These are phyloP conservation scores for Corythaeola cristata DNA, from an alignment of 2,113 vertebrate species.

Conservation along the genomic window DNA sequence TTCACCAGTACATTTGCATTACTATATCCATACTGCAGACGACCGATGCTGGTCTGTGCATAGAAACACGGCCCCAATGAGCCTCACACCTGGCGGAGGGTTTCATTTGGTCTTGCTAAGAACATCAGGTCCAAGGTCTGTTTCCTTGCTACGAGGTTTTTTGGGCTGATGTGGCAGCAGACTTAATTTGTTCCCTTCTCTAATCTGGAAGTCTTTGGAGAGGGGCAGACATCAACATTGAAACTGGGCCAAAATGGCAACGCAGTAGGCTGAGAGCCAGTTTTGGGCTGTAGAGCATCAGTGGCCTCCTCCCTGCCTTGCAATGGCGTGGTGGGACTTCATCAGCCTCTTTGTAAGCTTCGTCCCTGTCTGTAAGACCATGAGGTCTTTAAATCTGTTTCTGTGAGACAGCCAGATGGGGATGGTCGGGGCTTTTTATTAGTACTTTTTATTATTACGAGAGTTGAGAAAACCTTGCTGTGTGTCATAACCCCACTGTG, in stretches of 20 bases:
- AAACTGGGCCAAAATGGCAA: not conserved
- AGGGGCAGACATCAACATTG: not conserved
- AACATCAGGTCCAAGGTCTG: not conserved
- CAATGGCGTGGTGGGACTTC: rapidly evolving
- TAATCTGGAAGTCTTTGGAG: not conserved
- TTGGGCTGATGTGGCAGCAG: not conserved
- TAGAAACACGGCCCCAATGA: rapidly evolving
- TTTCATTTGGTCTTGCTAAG: not conserved
- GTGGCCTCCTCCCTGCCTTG: not conserved
- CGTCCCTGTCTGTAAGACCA: not conserved
- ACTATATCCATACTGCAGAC: not conserved
- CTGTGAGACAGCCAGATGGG: not conserved
- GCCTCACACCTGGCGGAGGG: not conserved
- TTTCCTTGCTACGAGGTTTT: not conserved
- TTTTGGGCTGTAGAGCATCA: not conserved
- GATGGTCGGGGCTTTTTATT: not conserved
- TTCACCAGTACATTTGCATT: not conserved
- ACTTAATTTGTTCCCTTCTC: not conserved
- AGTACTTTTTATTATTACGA: not conserved
- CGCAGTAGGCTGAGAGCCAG: not conserved
- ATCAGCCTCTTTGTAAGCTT: not conserved
- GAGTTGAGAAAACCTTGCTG: not conserved
- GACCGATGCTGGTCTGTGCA: not conserved
- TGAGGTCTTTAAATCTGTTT: not conserved
- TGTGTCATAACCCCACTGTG: not conserved